phyloP scores from a whole-genome alignment of 2,113 vertebrate species.

The Stigmatopora nigra region DNA sequence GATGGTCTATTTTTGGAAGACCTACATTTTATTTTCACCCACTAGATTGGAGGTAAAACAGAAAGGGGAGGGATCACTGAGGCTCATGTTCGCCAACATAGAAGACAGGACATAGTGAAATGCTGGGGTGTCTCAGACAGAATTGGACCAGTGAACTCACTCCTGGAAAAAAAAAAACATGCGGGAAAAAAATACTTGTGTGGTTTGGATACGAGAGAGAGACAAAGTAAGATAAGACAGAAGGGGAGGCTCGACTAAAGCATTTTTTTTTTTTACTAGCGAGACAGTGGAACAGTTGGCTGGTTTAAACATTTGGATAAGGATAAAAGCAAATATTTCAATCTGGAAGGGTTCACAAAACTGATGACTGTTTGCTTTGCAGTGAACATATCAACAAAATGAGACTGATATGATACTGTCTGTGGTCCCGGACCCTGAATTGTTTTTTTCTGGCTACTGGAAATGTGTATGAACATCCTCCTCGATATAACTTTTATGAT shows the following conservation, averaged over 20 bases:
- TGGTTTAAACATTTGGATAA: constrained; percentile 14
- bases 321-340: constrained; percentile 21
- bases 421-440: background rate
- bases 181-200: constrained; percentile 30
- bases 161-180: constrained; percentile 42
- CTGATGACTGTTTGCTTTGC: constrained; percentile 2
- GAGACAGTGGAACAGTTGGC: constrained; percentile 38
- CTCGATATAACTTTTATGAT: background rate
- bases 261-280: constrained; percentile 25
- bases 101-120: constrained; percentile 30
- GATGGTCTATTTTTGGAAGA: too few relatives aligned
- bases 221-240: constrained; percentile 33
- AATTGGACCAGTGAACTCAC: constrained; percentile 59
- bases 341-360: constrained; percentile 35
- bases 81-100: constrained; percentile 4
- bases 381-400: constrained; percentile 11
- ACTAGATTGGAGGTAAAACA: background rate
- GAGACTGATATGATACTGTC: background rate
- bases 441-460: background rate
- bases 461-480: background rate
- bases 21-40: too few relatives aligned
- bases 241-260: constrained; percentile 39
- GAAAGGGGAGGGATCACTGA: background rate
- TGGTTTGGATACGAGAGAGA: constrained; percentile 44
- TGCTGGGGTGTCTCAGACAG: constrained; percentile 43